Conservation (phyloP, 2,888 invertebrate genomes). For the Elegia similella region DNA sequence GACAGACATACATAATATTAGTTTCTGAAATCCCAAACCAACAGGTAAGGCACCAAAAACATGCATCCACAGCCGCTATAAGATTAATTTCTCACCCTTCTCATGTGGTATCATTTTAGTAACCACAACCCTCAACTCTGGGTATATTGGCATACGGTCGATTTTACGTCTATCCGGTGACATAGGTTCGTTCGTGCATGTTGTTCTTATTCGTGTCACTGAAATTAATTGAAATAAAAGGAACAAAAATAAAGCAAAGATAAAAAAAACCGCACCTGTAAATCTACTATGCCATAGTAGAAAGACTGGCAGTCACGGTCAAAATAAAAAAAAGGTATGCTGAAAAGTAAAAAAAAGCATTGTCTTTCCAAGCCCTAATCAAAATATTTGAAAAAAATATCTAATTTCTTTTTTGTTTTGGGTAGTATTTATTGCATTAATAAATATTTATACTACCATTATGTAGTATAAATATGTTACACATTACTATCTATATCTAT, state of each 20-base stretch:
- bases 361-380: no score
- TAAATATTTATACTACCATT: no score
- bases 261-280: background rate
- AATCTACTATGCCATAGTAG: background rate
- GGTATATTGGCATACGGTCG: constrained; percentile 50
- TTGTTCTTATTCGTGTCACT: constrained; percentile 53
- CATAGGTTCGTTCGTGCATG: constrained; percentile 46
- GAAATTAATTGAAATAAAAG: constrained; percentile 47
- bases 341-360: no score
- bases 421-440: no score
- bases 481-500: no score
- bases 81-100: constrained; percentile 54
- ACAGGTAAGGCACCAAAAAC: constrained; percentile 7
- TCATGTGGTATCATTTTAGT: constrained; percentile 69
- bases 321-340: background rate
- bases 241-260: constrained; percentile 28
- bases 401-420: no score
- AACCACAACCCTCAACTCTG: constrained; percentile 73
- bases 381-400: no score
- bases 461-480: no score
- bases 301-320: no score
- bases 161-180: constrained; percentile 34
- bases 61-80: constrained; percentile 25
- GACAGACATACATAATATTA: background rate
- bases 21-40: background rate